Evolutionary conservation across 2,888 invertebrate genomes (phyloP), one percentile per base, ranked within the genome.

Genomic region (Stomorhina lunata): DNA sequence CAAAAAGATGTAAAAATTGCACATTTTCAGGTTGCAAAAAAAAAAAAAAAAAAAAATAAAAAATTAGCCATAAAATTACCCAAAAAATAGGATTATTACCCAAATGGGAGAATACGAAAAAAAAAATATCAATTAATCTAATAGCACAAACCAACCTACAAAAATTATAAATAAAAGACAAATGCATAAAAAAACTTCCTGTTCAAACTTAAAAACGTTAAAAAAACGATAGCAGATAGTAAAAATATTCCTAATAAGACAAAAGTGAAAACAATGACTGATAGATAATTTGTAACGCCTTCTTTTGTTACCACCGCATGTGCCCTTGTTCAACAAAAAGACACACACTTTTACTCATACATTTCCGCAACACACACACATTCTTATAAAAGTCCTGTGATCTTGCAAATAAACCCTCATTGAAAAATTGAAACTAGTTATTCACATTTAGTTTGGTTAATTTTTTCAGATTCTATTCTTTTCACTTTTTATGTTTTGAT

Each of bases 211-310:
- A 78, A 83, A 71, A 68, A 40, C 25, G 55, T 40, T n/a, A n/a
- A 61, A 34, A 22, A 40, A 55, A 65, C 57, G 22, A 22, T 25
- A 37, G 32, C 43, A 71, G 65, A 78, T 15, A 55, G 4, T 69
- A 50, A 61, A 53, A 40, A 72, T 10, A 65, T 27, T 20, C 68
- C 34, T 66, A 29, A 27, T n/a, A n/a, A 55, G 48, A 69, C 20
- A 4, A 65, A 71, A 45, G 10, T n/a, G 55, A n/a, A n/a, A n/a
- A 85, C 84, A 85, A 84, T 89, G 89, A 88, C 86, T 85, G 88
- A 90, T 88, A 86, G 87, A 84, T 85, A 86, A 89, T 90, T 89
- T 80, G 89, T 80, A 86, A 87, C 89, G 89, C 89, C 89, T 89
- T 59, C 86, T 88, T 88, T 89, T 86, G 84, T 82, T 37, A n/a